phyloP scores from a whole-genome alignment of 2,797 vertebrate species.

The Limnodromus scolopaceus region DNA sequence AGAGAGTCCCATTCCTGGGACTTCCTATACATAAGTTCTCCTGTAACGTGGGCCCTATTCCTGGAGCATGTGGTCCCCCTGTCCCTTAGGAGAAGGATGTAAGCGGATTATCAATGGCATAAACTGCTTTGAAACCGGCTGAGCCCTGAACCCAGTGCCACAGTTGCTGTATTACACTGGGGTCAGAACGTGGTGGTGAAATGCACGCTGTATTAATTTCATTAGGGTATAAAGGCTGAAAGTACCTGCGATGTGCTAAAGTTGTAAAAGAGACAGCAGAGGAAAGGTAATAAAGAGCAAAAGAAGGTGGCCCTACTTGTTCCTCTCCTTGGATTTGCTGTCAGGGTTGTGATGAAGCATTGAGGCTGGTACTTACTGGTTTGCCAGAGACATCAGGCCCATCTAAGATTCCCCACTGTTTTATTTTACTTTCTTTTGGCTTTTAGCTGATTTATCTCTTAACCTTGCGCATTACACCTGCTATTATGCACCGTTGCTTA shows the following conservation, averaged over 20 bases:
- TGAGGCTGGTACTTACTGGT: not conserved
- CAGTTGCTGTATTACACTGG: not conserved
- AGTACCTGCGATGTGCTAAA: not conserved
- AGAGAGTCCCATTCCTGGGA: no score
- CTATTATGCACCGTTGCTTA: not conserved
- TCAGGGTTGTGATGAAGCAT: not conserved
- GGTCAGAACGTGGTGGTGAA: not conserved
- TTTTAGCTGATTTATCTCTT: not conserved
- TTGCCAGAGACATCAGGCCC: not conserved
- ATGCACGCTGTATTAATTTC: not conserved
- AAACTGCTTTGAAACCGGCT: not conserved
- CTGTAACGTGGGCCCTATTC: not conserved
- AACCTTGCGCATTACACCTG: constrained; percentile 1
- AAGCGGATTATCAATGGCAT: not conserved
- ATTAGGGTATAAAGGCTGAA: not conserved
- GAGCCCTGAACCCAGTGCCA: not conserved
- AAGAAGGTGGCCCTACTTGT: not conserved
- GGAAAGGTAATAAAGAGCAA: not conserved
- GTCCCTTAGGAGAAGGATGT: rapidly evolving
- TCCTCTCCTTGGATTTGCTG: constrained; percentile 22
- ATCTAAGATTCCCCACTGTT: not conserved
- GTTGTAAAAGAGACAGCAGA: not conserved
- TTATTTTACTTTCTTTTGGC: not conserved
- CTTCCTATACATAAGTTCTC: not conserved
- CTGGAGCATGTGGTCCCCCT: not conserved